phyloP scores from a whole-genome alignment of 2,113 vertebrate genomes.

The Sphyrna mokarran region DNA sequence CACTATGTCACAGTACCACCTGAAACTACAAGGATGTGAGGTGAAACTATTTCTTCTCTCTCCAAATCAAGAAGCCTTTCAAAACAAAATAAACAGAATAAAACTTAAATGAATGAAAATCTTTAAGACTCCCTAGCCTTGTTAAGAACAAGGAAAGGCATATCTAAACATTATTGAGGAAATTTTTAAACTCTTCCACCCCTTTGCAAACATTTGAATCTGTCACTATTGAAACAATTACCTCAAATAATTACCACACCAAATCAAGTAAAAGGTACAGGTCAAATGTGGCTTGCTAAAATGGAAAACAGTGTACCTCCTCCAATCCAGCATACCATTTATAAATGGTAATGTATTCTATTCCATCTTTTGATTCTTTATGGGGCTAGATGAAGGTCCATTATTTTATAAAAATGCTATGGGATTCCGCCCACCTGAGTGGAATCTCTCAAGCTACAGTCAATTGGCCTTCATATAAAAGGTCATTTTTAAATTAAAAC shows the following conservation, averaged over 20 bases:
- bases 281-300: background rate
- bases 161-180: background rate
- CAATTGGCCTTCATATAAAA: too few species aligned
- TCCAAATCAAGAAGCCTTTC: background rate
- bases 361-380: too few species aligned
- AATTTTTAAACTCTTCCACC: background rate
- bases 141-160: background rate
- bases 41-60: background rate
- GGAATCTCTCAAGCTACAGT: too few species aligned
- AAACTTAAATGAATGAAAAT: background rate
- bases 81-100: background rate
- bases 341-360: background rate
- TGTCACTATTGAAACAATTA: background rate
- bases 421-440: too few species aligned
- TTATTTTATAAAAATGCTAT: too few species aligned
- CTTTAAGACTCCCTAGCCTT: background rate
- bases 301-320: background rate
- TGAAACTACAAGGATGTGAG: background rate
- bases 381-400: too few species aligned
- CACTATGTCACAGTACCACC: too few species aligned
- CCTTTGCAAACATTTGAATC: background rate
- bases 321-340: background rate
- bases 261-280: background rate
- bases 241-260: background rate
- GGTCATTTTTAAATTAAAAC: too few species aligned